Evolutionary conservation across 2,888 invertebrate genomes (phyloP), one percentile per base, ranked within the genome.

Genomic region (Candidula unifasciata): DNA sequence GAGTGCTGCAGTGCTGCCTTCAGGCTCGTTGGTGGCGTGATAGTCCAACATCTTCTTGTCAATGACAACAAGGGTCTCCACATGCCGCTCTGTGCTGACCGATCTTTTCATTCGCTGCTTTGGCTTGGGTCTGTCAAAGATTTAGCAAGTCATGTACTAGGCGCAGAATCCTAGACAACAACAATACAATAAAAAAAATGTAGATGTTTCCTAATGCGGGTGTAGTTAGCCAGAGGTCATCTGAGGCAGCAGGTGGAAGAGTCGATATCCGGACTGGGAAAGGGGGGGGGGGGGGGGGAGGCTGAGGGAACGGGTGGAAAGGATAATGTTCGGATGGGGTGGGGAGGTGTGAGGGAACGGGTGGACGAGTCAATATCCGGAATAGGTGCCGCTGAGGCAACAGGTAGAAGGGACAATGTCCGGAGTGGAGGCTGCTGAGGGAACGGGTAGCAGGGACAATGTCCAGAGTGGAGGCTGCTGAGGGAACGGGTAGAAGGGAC

Each of bases 1-100:
- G 27, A 86, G 81, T 21, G 81, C 81, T n/a, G 74, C 79, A 1
- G 80, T 66, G 66, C 83, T 81, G 0, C 76, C 96, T 93, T 97
- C 96, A 89, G 97, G 95, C 91, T 96, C 96, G 89, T 96, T 95
- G 37, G 88, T 88, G 90, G 91, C 90, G 85, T 93, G 92, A 87
- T 91, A 93, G 44, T 89, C 89, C 60, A 92, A 89, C 92, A 93
- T 92, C 86, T 86, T 89, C 79, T 89, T 90, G 87, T 93, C 93
- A 0, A 91, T 92, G 16, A 93, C 93, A 27, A 93, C 93, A 77
- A 93, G 84, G 0, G 92, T 93, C 86, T 93, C 93, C 35, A 93
- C 92, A 68, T 91, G 90, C 64, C 90, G 86, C 76, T 92, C 91
- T 21, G 81, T 84, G 80, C 88, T 88, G 27, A 84, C 86, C 21